Conservation (phyloP, 2,888 invertebrate species). For the Lasioglossum villosulum region DNA sequence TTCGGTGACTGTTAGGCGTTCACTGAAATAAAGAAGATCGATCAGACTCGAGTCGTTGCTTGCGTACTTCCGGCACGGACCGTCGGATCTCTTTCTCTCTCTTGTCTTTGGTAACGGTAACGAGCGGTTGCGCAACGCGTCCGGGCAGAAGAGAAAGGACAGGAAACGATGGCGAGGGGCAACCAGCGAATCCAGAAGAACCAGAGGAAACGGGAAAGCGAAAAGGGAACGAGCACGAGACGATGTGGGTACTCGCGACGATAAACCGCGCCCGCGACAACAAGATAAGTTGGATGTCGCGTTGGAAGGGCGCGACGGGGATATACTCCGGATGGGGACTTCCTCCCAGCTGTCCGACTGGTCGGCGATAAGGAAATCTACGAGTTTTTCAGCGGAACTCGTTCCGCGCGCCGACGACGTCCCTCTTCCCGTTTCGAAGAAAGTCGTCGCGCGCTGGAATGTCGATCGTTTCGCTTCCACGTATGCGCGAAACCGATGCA, state of each 20-base stretch:
- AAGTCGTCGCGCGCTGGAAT: constrained; percentile 60
- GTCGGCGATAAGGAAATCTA: constrained; percentile 70
- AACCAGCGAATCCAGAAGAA: not conserved
- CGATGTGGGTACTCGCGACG: constrained; percentile 21
- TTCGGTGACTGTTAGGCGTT: constrained; percentile 94
- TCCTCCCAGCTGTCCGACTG: constrained; percentile 73
- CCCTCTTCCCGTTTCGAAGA: constrained; percentile 69
- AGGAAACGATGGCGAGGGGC: constrained; percentile 7
- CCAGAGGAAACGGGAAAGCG: not conserved
- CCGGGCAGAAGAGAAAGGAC: constrained; percentile 6
- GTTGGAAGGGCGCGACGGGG: constrained; percentile 54
- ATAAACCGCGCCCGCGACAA: constrained; percentile 48
- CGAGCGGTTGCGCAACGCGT: constrained; percentile 58
- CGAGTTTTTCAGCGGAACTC: constrained; percentile 68
- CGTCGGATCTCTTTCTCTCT: constrained; percentile 38
- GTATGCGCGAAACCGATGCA: constrained; percentile 27
- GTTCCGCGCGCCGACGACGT: constrained; percentile 47
- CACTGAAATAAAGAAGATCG: constrained; percentile 86
- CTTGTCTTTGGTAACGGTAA: constrained; percentile 65
- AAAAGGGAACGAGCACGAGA: constrained; percentile 10
- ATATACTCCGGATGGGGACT: constrained; percentile 73
- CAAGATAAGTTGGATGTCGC: constrained; percentile 56
- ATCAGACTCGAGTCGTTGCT: constrained; percentile 26
- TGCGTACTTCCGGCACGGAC: constrained; percentile 54
- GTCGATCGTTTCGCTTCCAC: constrained; percentile 53